These are phyloP conservation scores for Aradus depressus DNA, from an alignment of 2,888 invertebrate genomes.

Conservation along the genomic window DNA sequence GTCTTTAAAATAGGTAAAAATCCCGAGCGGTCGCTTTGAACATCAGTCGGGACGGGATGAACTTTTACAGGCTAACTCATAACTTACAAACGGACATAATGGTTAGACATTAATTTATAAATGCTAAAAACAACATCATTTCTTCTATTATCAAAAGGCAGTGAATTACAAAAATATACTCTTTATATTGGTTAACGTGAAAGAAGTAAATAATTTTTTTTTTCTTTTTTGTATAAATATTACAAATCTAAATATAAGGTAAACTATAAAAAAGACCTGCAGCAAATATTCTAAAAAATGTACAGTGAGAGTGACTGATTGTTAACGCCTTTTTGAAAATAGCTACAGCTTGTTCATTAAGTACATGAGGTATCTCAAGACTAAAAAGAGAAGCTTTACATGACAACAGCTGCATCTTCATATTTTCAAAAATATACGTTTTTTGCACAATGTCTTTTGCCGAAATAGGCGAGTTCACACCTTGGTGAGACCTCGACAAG, in stretches of 20 bases:
- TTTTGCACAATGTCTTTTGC: too few species aligned
- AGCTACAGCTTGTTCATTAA: neutral
- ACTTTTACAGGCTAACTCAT: neutral
- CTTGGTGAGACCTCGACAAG: too few species aligned
- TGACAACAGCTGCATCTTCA: neutral
- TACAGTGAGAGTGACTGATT: too few species aligned
- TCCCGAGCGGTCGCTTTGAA: too few species aligned
- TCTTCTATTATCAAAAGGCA: constrained; percentile 4
- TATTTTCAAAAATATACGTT: too few species aligned
- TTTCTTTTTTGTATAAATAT: neutral
- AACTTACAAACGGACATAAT: neutral
- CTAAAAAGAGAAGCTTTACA: neutral
- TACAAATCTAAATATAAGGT: neutral
- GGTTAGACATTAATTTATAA: constrained; percentile 7
- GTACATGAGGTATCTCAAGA: neutral
- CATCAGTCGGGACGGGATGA: neutral
- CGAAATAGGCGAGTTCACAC: too few species aligned
- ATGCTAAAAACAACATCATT: constrained; percentile 6
- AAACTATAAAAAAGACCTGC: too few species aligned
- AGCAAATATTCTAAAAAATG: too few species aligned
- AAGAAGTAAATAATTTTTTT: constrained; percentile 7
- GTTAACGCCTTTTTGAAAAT: neutral
- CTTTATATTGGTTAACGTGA: constrained; percentile 14
- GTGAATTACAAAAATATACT: constrained; percentile 14
- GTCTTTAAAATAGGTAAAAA: too few species aligned